Conservation (phyloP, 2,888 invertebrate genomes). For the Tanypteryx hageni region DNA sequence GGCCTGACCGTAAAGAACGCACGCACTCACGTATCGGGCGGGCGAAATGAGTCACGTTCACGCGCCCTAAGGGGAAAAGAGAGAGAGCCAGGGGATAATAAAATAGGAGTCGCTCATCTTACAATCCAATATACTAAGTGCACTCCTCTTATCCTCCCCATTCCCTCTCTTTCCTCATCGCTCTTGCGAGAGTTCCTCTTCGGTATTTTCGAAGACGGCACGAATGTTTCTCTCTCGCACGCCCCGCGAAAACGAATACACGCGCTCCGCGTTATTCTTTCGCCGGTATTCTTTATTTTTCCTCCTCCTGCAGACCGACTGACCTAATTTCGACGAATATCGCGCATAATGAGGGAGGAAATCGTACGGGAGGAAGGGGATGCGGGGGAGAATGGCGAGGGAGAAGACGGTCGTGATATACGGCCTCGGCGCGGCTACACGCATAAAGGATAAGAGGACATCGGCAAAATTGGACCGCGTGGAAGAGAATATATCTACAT, state of each 20-base stretch:
- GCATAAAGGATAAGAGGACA: neutral
- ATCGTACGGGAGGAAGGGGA: neutral
- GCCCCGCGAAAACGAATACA: neutral
- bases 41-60: constrained; percentile 53
- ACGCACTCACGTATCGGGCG: constrained; percentile 34
- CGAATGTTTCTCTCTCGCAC: neutral
- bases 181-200: neutral
- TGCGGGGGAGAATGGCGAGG: neutral
- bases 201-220: neutral
- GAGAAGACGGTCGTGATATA: neutral
- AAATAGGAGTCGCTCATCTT: neutral
- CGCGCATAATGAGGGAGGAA: neutral
- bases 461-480: neutral
- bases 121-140: constrained; percentile 25
- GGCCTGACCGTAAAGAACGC: neutral
- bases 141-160: neutral
- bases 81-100: neutral
- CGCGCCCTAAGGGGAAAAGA: neutral
- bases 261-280: neutral
- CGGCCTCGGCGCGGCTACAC: neutral
- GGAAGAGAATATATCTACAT: neutral
- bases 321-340: constrained; percentile 19
- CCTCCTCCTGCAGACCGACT: neutral
- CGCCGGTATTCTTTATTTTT: neutral
- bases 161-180: no score